phyloP scores from a whole-genome alignment of 2,888 invertebrate species.

The Eupithecia dodoneata region DNA sequence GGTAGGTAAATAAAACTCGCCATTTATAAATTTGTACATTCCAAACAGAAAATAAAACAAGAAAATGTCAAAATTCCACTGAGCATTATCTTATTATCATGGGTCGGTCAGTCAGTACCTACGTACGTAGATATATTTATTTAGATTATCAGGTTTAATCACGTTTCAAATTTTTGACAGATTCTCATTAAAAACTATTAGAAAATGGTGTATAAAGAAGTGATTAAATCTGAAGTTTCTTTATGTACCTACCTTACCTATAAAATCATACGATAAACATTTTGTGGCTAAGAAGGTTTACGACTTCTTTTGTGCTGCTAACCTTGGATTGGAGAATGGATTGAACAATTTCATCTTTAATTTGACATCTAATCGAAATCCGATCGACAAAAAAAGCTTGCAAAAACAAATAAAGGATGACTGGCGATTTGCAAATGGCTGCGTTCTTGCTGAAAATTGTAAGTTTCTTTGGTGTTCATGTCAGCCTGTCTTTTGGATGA shows the following conservation, averaged over 20 bases:
- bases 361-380: constrained; percentile 64
- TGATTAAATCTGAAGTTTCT: too few relatives aligned
- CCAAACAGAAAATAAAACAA: constrained; percentile 35
- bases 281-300: not conserved
- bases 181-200: too few relatives aligned
- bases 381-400: constrained; percentile 50
- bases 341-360: constrained; percentile 64
- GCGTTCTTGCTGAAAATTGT: not conserved
- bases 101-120: too few relatives aligned
- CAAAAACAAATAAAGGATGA: constrained; percentile 44
- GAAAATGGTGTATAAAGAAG: too few relatives aligned
- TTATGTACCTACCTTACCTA: not conserved
- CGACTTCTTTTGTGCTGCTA: constrained; percentile 49
- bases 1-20: constrained; percentile 51
- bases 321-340: constrained; percentile 55
- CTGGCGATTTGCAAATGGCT: not conserved
- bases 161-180: too few relatives aligned
- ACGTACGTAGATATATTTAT: too few relatives aligned
- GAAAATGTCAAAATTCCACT: not conserved
- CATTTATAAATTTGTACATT: constrained; percentile 58
- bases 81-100: not conserved
- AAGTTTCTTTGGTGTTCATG: not conserved
- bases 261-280: not conserved
- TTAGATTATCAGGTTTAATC: too few relatives aligned
- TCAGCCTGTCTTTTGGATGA: not conserved